phyloP scores from a whole-genome alignment of 2,113 vertebrate species.

The Pyrgilauda ruficollis region DNA sequence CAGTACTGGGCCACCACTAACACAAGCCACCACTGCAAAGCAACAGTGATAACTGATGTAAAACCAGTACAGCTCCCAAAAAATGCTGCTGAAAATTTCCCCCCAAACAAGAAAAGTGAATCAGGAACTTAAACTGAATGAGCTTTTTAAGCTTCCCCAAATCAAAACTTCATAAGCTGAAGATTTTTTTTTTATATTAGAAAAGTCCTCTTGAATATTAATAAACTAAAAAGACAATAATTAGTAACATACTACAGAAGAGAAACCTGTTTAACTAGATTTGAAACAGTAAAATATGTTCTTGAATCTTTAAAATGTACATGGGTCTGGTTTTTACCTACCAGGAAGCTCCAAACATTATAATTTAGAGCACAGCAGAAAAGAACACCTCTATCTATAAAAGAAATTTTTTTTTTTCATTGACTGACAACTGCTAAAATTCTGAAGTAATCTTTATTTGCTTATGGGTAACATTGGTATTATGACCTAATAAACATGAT shows the following conservation, averaged over 20 bases:
- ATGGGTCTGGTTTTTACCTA: accelerated
- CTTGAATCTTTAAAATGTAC: neutral
- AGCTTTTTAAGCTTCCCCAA: neutral
- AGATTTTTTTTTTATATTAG: neutral
- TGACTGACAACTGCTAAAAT: neutral
- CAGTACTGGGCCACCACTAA: neutral
- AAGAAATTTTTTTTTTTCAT: neutral
- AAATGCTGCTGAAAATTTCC: neutral
- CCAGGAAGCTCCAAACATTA: neutral
- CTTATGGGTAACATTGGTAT: neutral
- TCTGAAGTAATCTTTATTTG: neutral
- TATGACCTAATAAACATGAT: neutral
- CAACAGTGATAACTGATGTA: neutral
- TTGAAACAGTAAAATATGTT: neutral
- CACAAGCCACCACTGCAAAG: neutral
- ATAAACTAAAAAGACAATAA: neutral
- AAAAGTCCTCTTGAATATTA: neutral
- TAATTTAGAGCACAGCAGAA: neutral
- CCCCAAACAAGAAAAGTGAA: neutral
- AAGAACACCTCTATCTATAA: neutral
- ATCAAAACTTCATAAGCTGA: neutral
- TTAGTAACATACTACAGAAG: neutral
- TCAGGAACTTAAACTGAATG: neutral
- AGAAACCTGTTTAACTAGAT: neutral
- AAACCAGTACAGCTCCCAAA: neutral